phyloP scores from a whole-genome alignment of 2,888 invertebrate species.

The Agriotes lineatus region DNA sequence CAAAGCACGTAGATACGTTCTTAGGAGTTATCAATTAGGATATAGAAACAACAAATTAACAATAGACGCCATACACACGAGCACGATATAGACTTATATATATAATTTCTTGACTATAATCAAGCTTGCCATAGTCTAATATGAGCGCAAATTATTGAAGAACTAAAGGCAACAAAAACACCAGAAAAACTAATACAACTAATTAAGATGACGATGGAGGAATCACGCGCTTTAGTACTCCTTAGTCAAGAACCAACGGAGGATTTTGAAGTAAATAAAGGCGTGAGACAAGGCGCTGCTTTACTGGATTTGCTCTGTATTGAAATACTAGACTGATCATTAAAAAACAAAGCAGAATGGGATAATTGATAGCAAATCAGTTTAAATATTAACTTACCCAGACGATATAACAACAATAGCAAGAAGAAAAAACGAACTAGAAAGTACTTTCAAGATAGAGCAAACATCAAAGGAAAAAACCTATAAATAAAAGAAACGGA shows the following conservation, averaged over 20 bases:
- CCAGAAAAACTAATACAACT: neutral
- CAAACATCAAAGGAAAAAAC: neutral
- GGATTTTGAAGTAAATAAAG: neutral
- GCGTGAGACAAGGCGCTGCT: neutral
- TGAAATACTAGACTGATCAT: neutral
- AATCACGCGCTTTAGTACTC: neutral
- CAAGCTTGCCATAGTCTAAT: neutral
- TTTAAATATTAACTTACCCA: neutral
- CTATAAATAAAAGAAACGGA: neutral
- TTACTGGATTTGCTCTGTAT: neutral
- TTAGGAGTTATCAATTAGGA: conserved; percentile 1
- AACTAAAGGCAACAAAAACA: neutral
- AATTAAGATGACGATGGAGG: conserved; percentile 1
- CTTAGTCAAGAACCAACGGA: neutral
- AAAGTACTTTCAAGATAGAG: neutral
- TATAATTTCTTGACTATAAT: neutral
- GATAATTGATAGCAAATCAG: neutral
- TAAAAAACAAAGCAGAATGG: neutral
- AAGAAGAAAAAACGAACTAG: conserved; percentile 3
- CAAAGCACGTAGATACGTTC: neutral
- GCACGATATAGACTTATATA: neutral
- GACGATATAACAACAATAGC: neutral
- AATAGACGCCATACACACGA: neutral
- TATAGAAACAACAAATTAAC: neutral
- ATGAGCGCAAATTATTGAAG: neutral